Conservation (phyloP, 2,113 vertebrate genomes). For the Ibidorhyncha struthersii region DNA sequence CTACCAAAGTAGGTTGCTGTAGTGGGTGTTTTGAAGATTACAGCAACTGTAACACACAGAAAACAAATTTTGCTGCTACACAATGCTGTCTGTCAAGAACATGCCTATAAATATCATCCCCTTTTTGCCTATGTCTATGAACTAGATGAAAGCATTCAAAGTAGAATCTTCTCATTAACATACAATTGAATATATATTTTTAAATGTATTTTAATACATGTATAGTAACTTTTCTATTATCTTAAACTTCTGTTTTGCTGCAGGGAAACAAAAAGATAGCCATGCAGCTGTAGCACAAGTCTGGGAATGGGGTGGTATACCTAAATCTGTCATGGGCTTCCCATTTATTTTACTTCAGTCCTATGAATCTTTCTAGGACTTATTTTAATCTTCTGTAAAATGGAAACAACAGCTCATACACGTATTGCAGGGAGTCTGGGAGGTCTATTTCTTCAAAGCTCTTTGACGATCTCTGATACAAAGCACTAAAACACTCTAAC, state of each 20-base stretch:
- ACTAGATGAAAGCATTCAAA: not conserved
- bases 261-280: not conserved
- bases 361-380: not conserved
- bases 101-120: not conserved
- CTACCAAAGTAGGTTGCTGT: not conserved
- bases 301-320: not conserved
- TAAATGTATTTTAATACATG: not conserved
- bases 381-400: conserved; percentile 23
- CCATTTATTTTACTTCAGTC: not conserved
- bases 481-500: not conserved
- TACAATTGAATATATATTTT: not conserved
- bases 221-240: not conserved
- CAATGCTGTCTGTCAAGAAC: not conserved
- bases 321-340: not conserved
- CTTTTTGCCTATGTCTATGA: not conserved
- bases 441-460: not conserved
- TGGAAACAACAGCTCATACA: not conserved
- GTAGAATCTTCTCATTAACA: not conserved
- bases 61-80: not conserved
- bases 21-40: not conserved
- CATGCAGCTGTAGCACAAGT: not conserved
- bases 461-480: not conserved
- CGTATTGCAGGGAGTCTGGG: not conserved
- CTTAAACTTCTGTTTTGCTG: conserved; percentile 25
- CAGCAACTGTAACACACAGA: not conserved